phyloP scores from a whole-genome alignment of 2,797 vertebrate species.

The Clarias pachynema region DNA sequence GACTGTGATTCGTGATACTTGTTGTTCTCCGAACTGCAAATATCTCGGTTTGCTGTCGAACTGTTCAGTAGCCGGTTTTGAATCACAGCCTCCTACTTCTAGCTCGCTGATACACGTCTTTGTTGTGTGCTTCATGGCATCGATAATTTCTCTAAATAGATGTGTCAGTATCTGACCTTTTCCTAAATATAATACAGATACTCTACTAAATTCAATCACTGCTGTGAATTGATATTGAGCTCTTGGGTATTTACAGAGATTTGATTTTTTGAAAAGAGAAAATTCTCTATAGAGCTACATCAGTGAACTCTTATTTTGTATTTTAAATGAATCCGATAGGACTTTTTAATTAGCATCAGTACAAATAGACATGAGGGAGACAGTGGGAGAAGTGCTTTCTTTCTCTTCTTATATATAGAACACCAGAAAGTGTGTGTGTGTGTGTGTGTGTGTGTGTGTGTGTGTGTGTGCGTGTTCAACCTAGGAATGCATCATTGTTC shows the following conservation, averaged over 20 bases:
- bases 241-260: background rate
- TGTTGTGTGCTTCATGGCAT: background rate
- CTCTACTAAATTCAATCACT: background rate
- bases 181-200: background rate
- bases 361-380: background rate
- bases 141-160: background rate
- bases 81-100: background rate
- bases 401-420: background rate
- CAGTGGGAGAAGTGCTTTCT: background rate
- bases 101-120: background rate
- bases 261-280: background rate
- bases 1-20: no score
- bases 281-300: background rate
- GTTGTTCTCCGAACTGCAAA: no score
- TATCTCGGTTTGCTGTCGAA: no score
- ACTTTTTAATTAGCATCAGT: background rate
- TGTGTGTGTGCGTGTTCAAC: background rate
- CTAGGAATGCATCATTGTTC: background rate
- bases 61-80: background rate
- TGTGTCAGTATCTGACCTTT: slow-evolving; percentile 8
- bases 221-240: background rate
- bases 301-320: background rate
- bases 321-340: background rate
- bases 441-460: no score
- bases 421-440: no score